Conservation (phyloP, 2,113 vertebrate genomes). For the Ranitomeya variabilis region DNA sequence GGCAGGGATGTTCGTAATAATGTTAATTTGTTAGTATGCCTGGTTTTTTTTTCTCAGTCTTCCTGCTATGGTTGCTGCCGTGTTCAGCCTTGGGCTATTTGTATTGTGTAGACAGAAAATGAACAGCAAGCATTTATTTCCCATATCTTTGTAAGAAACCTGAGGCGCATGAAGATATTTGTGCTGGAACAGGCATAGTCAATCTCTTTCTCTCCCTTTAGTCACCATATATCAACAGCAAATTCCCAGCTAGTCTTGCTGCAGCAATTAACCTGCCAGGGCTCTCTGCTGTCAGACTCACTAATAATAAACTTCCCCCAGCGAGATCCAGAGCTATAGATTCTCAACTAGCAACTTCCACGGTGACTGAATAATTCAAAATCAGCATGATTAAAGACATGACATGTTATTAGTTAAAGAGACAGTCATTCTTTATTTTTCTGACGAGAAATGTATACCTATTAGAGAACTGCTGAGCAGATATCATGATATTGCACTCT, state of each 20-base stretch:
- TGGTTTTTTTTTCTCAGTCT: conserved; percentile 61
- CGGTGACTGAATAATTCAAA: conserved; percentile 76
- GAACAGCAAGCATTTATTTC: conserved; percentile 80
- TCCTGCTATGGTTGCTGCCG: conserved; percentile 64
- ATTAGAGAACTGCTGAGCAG: conserved; percentile 65
- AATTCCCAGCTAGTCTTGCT: conserved; percentile 73
- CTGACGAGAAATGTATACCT: conserved; percentile 68
- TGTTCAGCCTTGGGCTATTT: conserved; percentile 78
- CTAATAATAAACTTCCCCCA: conserved; percentile 73
- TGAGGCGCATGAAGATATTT: conserved; percentile 79
- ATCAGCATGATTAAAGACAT: conserved; percentile 77
- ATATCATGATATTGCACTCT: conserved; percentile 11
- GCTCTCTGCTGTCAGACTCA: conserved; percentile 73
- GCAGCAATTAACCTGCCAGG: conserved; percentile 80
- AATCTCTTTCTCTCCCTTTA: conserved; percentile 75
- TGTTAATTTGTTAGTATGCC: conserved; percentile 76
- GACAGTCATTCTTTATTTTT: conserved; percentile 60
- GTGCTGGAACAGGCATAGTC: conserved; percentile 76
- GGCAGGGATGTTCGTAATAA: conserved; percentile 75
- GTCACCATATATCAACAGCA: conserved; percentile 74
- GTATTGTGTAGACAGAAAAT: conserved; percentile 79
- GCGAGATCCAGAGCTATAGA: conserved; percentile 72
- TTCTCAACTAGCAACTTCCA: conserved; percentile 68
- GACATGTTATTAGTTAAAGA: conserved; percentile 77
- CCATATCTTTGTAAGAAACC: conserved; percentile 78